Percentiles rank a stretch among this genome's conserved stretches.
Conservation (phyloP, 2,113 vertebrate genomes). For the Platanista minor region DNA sequence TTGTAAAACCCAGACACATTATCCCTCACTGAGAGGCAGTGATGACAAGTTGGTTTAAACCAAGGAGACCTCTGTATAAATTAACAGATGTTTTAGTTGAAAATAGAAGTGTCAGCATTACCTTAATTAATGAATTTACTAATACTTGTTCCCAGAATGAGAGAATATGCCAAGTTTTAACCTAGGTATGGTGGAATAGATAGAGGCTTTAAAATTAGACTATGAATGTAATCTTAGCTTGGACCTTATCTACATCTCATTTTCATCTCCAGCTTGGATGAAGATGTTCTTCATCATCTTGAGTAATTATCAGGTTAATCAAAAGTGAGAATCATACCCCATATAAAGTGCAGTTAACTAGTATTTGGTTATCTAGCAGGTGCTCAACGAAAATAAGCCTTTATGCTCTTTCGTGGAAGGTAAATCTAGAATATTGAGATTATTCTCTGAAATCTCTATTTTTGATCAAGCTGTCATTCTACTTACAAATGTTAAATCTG, state of each 20-base stretch:
- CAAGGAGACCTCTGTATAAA: conserved; percentile 63
- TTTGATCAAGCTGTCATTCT: neutral
- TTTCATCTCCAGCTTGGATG: neutral
- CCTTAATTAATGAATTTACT: conserved; percentile 67
- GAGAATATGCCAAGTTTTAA: conserved; percentile 18
- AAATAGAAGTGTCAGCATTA: conserved; percentile 59
- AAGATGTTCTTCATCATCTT: neutral
- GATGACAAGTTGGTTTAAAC: conserved; percentile 59
- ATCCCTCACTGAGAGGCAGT: conserved; percentile 33
- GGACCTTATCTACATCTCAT: neutral
- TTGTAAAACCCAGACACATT: conserved; percentile 50
- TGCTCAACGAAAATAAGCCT: neutral
- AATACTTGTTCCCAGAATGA: conserved; percentile 48
- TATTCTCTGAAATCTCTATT: neutral
- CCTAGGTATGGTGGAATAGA: conserved; percentile 8
- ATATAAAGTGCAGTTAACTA: neutral
- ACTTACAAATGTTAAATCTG: neutral
- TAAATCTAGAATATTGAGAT: neutral
- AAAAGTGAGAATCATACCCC: neutral
- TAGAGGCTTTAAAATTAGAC: neutral
- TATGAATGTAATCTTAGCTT: neutral
- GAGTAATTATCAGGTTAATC: neutral
- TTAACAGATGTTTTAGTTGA: conserved; percentile 66
- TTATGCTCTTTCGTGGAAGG: neutral
- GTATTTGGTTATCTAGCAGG: neutral